Conservation (phyloP, 35 echinoderm and acorn worm genomes). For the Lytechinus variegatus region DNA sequence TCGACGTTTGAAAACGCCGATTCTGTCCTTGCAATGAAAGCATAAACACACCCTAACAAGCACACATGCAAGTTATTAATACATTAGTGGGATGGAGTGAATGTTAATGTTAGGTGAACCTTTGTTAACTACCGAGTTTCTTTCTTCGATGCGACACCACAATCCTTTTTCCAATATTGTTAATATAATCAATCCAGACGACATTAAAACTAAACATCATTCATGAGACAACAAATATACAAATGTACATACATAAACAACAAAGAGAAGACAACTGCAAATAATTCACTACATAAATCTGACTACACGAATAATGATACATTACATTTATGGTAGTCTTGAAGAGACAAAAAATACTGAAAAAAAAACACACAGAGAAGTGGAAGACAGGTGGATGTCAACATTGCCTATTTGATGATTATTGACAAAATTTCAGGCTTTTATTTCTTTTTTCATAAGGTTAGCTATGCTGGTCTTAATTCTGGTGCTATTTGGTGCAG, state of each 20-base stretch:
- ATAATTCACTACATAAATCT: background rate
- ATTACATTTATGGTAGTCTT: background rate
- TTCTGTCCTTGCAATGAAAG: no score
- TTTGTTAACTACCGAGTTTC: no score
- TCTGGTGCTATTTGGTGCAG: background rate
- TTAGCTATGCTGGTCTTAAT: background rate
- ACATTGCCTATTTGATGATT: slow-evolving; percentile 4
- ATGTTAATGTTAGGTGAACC: no score
- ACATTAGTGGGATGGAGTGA: no score
- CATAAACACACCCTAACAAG: no score
- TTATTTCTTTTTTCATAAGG: background rate
- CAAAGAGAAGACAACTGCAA: background rate
- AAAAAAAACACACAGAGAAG: background rate
- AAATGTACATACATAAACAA: background rate
- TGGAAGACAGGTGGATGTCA: background rate
- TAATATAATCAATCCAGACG: no score
- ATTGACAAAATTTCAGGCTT: background rate
- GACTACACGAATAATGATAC: background rate
- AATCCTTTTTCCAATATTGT: no score
- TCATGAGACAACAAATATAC: background rate
- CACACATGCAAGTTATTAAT: no score
- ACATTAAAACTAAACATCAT: background rate
- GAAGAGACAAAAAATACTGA: background rate
- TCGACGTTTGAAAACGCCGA: no score
- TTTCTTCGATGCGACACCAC: no score